Evolutionary conservation across 2,797 vertebrate genomes (phyloP), one percentile per base, ranked within the genome.

Genomic region (Microctenopoma steveboyesi): DNA sequence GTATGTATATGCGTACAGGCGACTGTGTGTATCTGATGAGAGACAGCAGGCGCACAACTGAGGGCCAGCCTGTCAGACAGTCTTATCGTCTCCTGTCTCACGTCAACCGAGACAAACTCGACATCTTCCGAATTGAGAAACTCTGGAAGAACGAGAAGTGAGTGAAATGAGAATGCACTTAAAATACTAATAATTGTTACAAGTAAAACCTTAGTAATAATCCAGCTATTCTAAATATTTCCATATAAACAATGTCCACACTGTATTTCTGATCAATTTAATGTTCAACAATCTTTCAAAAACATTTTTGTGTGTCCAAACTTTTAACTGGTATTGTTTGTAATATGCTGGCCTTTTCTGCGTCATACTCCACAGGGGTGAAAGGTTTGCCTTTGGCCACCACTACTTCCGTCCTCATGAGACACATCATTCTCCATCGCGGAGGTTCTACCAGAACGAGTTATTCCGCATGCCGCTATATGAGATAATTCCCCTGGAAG

Each of bases 1-100:
- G 14, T 78, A 27, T 76, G 67, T 69, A 30, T 66, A 22, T 64
- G 39, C 70, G 69, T 77, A n/a, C 89, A 98, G 98, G 98, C 69
- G 97, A 99, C 78, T 99, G 98, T n/a, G 98, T 98, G 11, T 99
- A 99, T 88, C 93, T 99, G 86, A 99, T 99, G 98, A 92, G 98
- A 62, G 98, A 99, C 90, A 99, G 97, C 91, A 95, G 97, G 16
- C 94, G 98, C 55, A 95, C 96, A 2, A 93, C 96, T 0, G 98
- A 99, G 46, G 98, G 98, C 13, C 98, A 99, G 87, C 97, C 97
- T 0, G 95, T 99, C 45, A 93, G 98, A 4, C 98, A 98, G 83
- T 99, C 98, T 0, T 99, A 99, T 74, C 94, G 96, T 0, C 95
- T 99, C 25, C 87, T 99, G 69, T 96, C 97, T 71, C 96, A 99